Base-by-base conservation (phyloP, 2,888 invertebrate genomes). In the Alcis repandata region DNA sequence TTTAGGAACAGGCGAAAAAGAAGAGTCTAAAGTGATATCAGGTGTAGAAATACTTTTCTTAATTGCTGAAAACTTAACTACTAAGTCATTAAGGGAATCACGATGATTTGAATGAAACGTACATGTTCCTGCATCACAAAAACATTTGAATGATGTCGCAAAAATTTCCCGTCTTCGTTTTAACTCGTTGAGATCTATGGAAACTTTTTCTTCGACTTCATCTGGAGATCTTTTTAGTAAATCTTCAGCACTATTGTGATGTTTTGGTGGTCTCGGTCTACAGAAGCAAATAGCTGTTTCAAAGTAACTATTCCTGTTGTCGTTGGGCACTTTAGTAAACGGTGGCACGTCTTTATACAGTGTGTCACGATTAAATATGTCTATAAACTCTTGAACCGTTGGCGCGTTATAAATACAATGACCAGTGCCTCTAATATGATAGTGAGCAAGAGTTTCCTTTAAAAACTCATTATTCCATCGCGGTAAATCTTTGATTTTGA, bases 201-300 rank as follows among this genome's bases (percentile, higher is more conserved):
- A 77, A 9, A 89, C 89, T 69, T 79, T 82, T 61, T 82, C 84
- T 62, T 86, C 84, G 61, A 83, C 81, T 33, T 82, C 76, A 62
- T 82, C 77, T 65, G 73, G 69, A 48, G 70, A 72, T 33, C 86
- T 81, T 70, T 87, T 84, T 73, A 91, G 78, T 66, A 93, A 82
- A 76, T 93, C 93, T 77, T 93, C 93, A 32, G 92, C 92, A 73
- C 92, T 93, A 52, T 79, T 89, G 62, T 92, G 92, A 72, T 88
- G 85, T 71, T 92, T 92, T 7, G 86, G 84, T 19, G 88, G 87
- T 70, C 75, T 82, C 2, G 90, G 89, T 69, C 85, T 89, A 80
- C 94, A 94, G 74, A 93, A 94, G 69, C 94, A 94, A 67, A 94
- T 91, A 13, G 90, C 90, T n/a, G 91, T 91, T 83, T 93, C 93